Conservation (phyloP, 2,113 vertebrate species). For the Nicator chloris region DNA sequence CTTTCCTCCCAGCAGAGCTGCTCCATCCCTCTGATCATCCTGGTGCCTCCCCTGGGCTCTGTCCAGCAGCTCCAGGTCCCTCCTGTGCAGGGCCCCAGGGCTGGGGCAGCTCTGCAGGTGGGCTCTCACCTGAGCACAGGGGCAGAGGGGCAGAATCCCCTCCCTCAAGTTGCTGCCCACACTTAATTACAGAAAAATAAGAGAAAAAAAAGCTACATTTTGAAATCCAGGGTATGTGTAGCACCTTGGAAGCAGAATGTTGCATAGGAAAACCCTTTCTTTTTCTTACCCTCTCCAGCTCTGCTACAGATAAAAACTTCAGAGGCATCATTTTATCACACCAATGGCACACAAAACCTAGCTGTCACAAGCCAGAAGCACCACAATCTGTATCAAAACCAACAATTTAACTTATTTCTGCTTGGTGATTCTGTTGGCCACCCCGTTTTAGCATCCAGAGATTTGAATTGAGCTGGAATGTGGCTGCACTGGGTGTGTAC, state of each 20-base stretch:
- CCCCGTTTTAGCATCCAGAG: background rate
- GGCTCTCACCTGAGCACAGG: background rate
- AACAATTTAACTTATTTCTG: background rate
- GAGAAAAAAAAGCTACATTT: background rate
- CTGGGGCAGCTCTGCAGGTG: background rate
- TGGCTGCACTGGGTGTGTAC: background rate
- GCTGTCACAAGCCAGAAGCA: background rate
- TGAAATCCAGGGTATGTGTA: background rate
- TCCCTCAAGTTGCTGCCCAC: background rate
- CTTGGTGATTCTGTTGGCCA: background rate
- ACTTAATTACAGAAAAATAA: background rate
- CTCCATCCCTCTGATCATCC: background rate
- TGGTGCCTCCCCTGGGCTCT: background rate
- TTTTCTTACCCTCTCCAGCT: background rate
- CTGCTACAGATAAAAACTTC: background rate
- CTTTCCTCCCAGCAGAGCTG: background rate
- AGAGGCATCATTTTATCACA: background rate
- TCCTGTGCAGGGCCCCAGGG: background rate
- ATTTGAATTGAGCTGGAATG: background rate
- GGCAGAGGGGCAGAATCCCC: background rate
- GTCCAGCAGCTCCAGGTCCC: background rate
- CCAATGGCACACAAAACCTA: background rate
- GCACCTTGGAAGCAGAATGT: background rate
- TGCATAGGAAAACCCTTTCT: background rate
- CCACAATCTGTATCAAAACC: background rate